Evolutionary conservation across 1,140 invertebrate species (phyloP).

Genomic region (Zaprionus kolodkinae): DNA sequence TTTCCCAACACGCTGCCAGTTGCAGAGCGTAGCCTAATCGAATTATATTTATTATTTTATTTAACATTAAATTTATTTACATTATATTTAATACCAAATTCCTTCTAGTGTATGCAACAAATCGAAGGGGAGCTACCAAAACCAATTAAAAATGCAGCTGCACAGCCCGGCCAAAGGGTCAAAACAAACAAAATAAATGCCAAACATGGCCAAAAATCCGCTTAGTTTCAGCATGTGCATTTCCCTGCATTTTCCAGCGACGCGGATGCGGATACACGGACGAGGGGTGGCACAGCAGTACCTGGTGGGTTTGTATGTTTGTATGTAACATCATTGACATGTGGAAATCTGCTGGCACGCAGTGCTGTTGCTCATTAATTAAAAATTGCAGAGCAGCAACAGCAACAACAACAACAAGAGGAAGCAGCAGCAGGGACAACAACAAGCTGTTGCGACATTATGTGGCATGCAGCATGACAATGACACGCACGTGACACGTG

Average conservation of each 20-base stretch:
- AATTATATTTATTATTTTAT: too few relatives aligned
- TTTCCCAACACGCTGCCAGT: too few relatives aligned
- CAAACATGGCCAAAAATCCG: slow-evolving; percentile 58
- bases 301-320: neutral
- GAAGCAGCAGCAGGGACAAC: slow-evolving; percentile 17
- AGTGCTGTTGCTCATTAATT: slow-evolving; percentile 72
- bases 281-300: neutral
- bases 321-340: slow-evolving; percentile 38
- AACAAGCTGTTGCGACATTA: slow-evolving; percentile 51
- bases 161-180: slow-evolving; percentile 34
- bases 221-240: slow-evolving; percentile 43
- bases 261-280: neutral
- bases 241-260: slow-evolving; percentile 14
- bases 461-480: slow-evolving; percentile 55
- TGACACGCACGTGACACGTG: slow-evolving; percentile 63
- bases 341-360: slow-evolving; percentile 46
- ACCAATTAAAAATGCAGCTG: slow-evolving; percentile 72
- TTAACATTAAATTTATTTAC: neutral
- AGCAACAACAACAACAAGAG: slow-evolving; percentile 22
- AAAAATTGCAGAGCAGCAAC: slow-evolving; percentile 63
- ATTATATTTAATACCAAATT: neutral
- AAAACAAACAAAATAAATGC: slow-evolving; percentile 53
- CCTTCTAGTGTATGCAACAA: slow-evolving; percentile 13
- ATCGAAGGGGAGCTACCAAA: slow-evolving; percentile 39
- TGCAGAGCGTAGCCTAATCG: too few relatives aligned